phyloP scores from a whole-genome alignment of 2,888 invertebrate genomes.

The Rhodophaea formosa region DNA sequence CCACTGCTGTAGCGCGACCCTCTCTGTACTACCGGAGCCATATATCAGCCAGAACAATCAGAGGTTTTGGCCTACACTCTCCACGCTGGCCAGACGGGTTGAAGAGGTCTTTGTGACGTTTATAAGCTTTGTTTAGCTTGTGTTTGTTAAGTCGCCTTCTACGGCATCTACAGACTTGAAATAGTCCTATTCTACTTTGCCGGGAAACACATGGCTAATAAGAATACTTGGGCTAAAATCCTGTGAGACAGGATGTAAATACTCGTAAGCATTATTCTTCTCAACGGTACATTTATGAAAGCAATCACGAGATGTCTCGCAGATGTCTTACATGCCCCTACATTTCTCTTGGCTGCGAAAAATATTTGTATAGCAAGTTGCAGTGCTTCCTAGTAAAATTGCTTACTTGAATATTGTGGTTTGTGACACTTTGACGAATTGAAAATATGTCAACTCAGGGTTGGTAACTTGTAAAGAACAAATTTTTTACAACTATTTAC shows the following conservation, averaged over 20 bases:
- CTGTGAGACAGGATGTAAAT: neutral
- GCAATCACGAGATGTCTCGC: conserved; percentile 39
- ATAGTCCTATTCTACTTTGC: too few species aligned
- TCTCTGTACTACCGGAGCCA: too few species aligned
- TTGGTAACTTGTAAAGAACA: neutral
- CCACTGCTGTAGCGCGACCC: too few species aligned
- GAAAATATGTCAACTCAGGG: neutral
- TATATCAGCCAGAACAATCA: too few species aligned
- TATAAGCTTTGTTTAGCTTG: too few species aligned
- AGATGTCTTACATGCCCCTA: neutral
- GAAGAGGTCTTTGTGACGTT: too few species aligned
- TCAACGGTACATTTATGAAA: conserved; percentile 24
- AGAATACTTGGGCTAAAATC: neutral
- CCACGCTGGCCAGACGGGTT: too few species aligned
- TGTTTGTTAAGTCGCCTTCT: too few species aligned
- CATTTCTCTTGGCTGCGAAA: neutral
- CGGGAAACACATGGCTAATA: too few species aligned
- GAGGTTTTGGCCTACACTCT: too few species aligned
- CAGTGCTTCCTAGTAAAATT: conserved; percentile 3
- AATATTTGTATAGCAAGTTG: conserved; percentile 10
- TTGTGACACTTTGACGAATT: neutral
- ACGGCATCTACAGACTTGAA: too few species aligned
- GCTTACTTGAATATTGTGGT: conserved; percentile 5
- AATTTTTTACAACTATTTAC: neutral
- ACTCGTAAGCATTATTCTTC: neutral